Percentiles rank a stretch among this genome's conserved stretches.
These are phyloP conservation scores for Patella vulgata DNA, from an alignment of 1,140 invertebrate genomes.

Conservation along the genomic window DNA sequence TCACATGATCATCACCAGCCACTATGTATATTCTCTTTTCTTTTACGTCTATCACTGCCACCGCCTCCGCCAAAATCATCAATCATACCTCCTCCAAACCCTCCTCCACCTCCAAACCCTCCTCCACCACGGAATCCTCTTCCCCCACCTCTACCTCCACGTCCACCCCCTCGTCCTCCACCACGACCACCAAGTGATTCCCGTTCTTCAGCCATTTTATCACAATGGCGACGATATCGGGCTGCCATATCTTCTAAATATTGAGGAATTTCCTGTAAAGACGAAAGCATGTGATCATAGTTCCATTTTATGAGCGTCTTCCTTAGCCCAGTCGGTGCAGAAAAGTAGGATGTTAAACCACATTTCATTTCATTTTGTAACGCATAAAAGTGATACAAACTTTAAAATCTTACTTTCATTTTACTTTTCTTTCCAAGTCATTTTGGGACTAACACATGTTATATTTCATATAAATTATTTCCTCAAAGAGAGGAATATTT, in stretches of 20 bases:
- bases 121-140: conserved; percentile 17
- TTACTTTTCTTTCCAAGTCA: no score
- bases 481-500: no score
- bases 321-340: neutral
- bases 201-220: conserved; percentile 23
- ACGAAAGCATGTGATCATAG: neutral
- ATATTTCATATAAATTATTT: no score
- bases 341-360: neutral
- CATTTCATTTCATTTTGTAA: neutral
- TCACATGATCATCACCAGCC: no score
- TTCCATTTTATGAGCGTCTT: neutral
- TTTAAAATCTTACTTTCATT: no score
- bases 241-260: conserved; percentile 59
- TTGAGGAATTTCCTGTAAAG: conserved; percentile 73
- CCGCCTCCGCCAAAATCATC: conserved; percentile 7
- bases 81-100: neutral
- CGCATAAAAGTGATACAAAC: no score
- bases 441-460: no score
- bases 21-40: neutral
- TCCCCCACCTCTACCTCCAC: conserved; percentile 24
- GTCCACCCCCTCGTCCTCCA: conserved; percentile 24
- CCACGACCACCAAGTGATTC: conserved; percentile 19
- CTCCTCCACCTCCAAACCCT: neutral
- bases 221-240: conserved; percentile 32
- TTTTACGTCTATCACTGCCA: neutral